These are phyloP conservation scores for Lipophrys pholis DNA, from an alignment of 2,113 vertebrate species.

Conservation along the genomic window DNA sequence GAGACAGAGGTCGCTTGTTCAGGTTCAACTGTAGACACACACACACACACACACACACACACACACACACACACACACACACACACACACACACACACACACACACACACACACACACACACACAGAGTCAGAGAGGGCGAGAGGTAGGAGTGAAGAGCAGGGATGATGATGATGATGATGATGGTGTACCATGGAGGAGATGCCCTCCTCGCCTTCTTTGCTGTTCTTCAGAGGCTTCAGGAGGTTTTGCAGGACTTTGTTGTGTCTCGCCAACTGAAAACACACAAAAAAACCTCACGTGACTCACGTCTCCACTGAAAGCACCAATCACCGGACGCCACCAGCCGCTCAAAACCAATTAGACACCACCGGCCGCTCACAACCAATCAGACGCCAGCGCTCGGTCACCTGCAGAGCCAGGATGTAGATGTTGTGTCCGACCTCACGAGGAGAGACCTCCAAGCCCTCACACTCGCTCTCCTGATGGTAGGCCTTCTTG, in stretches of 20 bases:
- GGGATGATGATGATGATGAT: background rate
- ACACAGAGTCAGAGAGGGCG: background rate
- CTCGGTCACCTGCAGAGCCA: conserved; percentile 91
- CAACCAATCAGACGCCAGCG: conserved; percentile 12
- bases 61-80: background rate
- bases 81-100: too few species aligned
- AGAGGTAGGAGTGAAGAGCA: background rate
- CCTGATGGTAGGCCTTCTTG: conserved; percentile 95
- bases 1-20: conserved; percentile 93
- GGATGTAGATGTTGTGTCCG: conserved; percentile 98
- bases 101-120: background rate
- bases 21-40: conserved; percentile 88
- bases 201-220: conserved; percentile 94
- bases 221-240: conserved; percentile 89
- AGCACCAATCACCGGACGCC: background rate
- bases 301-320: too few species aligned
- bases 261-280: conserved; percentile 93
- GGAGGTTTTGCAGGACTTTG: conserved; percentile 89
- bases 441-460: conserved; percentile 95
- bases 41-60: background rate
- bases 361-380: too few species aligned
- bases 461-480: conserved; percentile 88
- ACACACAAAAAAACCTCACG: conserved; percentile 14
- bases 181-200: conserved; percentile 90
- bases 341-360: too few species aligned